A percentile compares a stretch with the other conserved stretches of the same genome.
These are phyloP conservation scores for Shinisaurus crocodilurus DNA, from an alignment of 2,113 vertebrate genomes.

Conservation along the genomic window DNA sequence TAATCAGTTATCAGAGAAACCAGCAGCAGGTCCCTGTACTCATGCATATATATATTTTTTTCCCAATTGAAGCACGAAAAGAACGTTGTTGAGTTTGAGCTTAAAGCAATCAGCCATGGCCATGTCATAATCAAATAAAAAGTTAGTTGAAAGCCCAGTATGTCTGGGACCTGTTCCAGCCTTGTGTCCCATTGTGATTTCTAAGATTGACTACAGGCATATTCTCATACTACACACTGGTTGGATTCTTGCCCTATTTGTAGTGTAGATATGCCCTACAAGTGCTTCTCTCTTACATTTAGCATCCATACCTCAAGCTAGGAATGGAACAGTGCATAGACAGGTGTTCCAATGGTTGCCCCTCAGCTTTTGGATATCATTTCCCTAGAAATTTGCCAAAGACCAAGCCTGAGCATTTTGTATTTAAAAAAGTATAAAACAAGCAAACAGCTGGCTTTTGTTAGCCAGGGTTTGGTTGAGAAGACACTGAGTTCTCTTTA, in stretches of 20 bases:
- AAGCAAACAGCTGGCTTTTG: not conserved
- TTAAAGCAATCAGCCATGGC: constrained; percentile 23
- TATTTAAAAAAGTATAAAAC: not conserved
- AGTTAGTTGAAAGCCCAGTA: not conserved
- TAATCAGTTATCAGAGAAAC: constrained; percentile 24
- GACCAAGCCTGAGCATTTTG: not conserved
- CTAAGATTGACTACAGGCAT: not conserved
- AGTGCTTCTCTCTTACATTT: not conserved
- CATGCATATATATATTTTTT: constrained; percentile 2
- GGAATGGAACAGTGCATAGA: not conserved
- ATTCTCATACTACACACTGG: not conserved
- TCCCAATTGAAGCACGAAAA: constrained; percentile 33
- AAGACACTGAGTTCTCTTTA: not conserved
- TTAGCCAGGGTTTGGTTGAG: not conserved
- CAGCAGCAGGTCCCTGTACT: constrained; percentile 5
- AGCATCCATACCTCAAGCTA: not conserved
- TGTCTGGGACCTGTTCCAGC: not conserved
- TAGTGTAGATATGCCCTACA: not conserved
- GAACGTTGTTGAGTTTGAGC: constrained; percentile 31
- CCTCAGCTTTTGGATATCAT: not conserved
- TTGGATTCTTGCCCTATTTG: no score
- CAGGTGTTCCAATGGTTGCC: not conserved
- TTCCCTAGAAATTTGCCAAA: not conserved
- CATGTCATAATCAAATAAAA: not conserved
- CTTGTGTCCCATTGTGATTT: not conserved